Evolutionary conservation across 2,797 vertebrate genomes (phyloP), one percentile per base, ranked within the genome.

Genomic region (Sternarchorhynchus goeldii): DNA sequence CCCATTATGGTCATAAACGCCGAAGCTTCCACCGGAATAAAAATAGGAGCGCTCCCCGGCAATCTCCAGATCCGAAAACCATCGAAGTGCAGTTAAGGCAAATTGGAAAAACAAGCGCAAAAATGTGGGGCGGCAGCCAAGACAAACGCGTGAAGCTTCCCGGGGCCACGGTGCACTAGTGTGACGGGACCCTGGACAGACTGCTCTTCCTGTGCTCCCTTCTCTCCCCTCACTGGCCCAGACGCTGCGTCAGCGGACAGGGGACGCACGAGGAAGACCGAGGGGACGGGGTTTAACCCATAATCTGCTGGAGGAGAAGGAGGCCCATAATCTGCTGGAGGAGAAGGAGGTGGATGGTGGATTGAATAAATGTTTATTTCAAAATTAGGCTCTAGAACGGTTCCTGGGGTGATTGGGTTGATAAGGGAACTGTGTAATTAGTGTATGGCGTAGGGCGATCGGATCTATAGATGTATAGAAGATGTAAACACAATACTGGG

Each of bases 61-160:
- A 88, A 90, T 89, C 90, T 83, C 81, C 82, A 91, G 88, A 92
- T 90, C 88, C 84, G 36, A 89, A 90, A 91, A 86, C 86, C 90
- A 92, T 89, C 84, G 85, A 89, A 87, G 85, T 81, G 89, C 80
- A 88, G 88, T 89, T 88, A 88, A 89, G 64, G 90, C 86, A 90
- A 92, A 91, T 91, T 91, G 90, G 89, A 93, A 93, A 93, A 91
- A 92, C 89, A 92, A 92, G 90, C 86, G 85, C 85, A 93, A 84
- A 92, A 92, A 93, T 92, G 90, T 81, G 81, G 87, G 77, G 66
- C 76, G 86, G 85, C 39, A 81, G 91, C 93, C 93, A 93, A 94
- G 91, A 89, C 92, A 93, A 93, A 93, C 85, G 87, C 87, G 91
- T 89, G 91, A 90, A 90, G 88, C 87, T 90, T 89, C 91, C 75